These are phyloP conservation scores for Cettia cetti DNA, from an alignment of 2,113 vertebrate species.

Conservation along the genomic window DNA sequence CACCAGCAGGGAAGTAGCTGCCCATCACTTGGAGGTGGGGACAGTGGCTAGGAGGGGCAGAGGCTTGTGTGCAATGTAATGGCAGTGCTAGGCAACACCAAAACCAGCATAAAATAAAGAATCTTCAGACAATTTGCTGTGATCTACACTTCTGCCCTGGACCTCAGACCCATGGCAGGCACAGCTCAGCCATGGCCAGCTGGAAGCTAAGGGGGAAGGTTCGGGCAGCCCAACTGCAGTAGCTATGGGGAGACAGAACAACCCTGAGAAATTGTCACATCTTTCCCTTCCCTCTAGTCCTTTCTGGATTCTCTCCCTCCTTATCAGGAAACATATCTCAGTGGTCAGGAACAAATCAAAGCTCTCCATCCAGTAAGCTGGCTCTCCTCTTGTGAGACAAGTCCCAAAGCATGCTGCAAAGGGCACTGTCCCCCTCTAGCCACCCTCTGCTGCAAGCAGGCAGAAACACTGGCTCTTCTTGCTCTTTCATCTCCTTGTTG, in stretches of 20 bases:
- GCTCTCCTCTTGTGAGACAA: neutral
- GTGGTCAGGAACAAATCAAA: neutral
- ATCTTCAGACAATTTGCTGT: neutral
- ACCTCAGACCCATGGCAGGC: neutral
- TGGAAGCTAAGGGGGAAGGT: neutral
- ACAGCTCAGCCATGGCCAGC: neutral
- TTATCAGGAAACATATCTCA: neutral
- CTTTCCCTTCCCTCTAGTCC: neutral
- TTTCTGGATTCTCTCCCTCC: neutral
- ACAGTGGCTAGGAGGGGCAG: neutral
- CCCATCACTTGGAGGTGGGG: neutral
- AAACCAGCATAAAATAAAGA: neutral
- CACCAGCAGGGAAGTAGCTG: neutral
- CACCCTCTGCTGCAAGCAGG: neutral
- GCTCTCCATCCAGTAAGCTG: rapidly evolving
- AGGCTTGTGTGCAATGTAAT: rapidly evolving
- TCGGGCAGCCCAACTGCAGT: neutral
- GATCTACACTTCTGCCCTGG: neutral
- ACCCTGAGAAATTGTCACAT: neutral
- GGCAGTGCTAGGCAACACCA: neutral
- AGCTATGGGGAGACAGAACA: neutral
- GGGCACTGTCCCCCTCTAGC: neutral
- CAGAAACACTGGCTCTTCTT: neutral
- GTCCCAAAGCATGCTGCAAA: neutral
- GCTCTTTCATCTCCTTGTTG: neutral